A percentile compares a stretch with the other conserved stretches of the same genome.
Conservation (phyloP, 2,797 vertebrate species). For the Pempheris klunzingeri region DNA sequence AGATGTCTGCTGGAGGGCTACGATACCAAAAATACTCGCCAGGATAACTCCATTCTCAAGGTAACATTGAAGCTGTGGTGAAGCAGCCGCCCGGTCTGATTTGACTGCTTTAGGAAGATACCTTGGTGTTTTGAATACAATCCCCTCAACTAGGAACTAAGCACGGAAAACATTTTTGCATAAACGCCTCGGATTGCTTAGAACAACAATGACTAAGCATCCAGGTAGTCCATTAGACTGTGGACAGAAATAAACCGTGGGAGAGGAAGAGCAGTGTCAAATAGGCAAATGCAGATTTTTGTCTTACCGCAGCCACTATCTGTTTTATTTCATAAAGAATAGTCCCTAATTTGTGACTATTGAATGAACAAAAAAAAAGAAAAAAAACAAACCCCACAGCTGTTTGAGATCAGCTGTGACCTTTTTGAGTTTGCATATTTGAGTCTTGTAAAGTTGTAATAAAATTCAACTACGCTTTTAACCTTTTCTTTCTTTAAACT, state of each 20-base stretch:
- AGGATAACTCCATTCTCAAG: slow-evolving; percentile 99
- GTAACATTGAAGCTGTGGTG: slow-evolving; percentile 73
- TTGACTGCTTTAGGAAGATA: background rate
- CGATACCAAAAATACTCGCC: slow-evolving; percentile 98
- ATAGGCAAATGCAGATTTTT: background rate
- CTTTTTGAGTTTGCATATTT: background rate
- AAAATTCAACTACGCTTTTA: background rate
- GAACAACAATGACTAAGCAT: background rate
- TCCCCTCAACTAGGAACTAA: background rate
- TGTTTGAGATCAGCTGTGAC: no score
- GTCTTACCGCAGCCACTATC: background rate
- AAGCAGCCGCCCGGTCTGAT: background rate
- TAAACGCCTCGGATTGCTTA: background rate
- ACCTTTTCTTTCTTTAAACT: background rate
- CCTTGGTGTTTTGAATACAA: slow-evolving; percentile 31
- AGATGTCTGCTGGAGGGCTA: slow-evolving; percentile 98
- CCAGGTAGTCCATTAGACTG: background rate
- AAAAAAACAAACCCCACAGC: no score
- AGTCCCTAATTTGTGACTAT: background rate
- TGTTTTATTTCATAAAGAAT: background rate
- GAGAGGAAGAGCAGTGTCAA: background rate
- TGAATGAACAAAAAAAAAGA: background rate
- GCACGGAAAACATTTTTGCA: background rate
- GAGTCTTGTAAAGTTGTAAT: background rate
- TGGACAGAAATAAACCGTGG: background rate